These are phyloP conservation scores for Nothocercus nigrocapillus DNA, from an alignment of 2,113 vertebrate genomes.

Conservation along the genomic window DNA sequence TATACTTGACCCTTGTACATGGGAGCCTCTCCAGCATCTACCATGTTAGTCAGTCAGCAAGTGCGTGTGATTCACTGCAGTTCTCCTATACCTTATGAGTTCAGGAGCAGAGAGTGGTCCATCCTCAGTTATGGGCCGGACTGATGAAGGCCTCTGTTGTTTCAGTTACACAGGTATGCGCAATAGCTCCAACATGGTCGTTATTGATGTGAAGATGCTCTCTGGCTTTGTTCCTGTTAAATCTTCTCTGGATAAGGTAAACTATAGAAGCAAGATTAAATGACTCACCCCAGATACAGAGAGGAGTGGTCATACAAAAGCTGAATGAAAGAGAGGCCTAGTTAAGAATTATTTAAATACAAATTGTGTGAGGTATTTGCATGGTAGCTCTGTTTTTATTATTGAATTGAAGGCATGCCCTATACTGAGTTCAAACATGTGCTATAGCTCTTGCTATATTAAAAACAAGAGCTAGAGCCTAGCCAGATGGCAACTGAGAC, in stretches of 20 bases:
- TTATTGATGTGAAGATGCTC: slow-evolving; percentile 73
- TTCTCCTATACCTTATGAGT: fast-evolving
- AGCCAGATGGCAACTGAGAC: neutral
- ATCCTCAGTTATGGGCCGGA: neutral
- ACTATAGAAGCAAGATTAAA: neutral
- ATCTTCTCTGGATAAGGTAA: slow-evolving; percentile 70
- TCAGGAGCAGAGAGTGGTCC: neutral
- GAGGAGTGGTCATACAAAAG: neutral
- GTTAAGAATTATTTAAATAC: neutral
- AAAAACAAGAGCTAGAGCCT: neutral
- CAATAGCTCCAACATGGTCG: slow-evolving; percentile 64
- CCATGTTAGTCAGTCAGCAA: neutral
- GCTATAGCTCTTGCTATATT: neutral
- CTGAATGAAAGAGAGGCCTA: neutral
- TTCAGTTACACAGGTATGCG: slow-evolving; percentile 66
- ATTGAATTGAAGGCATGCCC: neutral
- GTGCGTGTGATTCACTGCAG: fast-evolving
- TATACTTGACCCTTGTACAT: neutral
- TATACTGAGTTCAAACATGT: fast-evolving
- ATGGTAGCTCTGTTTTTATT: neutral
- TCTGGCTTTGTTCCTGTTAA: slow-evolving; percentile 66
- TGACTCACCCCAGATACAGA: neutral
- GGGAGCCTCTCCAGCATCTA: neutral
- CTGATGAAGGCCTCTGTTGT: neutral
- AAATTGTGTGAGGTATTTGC: fast-evolving